Evolutionary conservation across 2,888 invertebrate genomes (phyloP).

Genomic region (Philaethria dido): DNA sequence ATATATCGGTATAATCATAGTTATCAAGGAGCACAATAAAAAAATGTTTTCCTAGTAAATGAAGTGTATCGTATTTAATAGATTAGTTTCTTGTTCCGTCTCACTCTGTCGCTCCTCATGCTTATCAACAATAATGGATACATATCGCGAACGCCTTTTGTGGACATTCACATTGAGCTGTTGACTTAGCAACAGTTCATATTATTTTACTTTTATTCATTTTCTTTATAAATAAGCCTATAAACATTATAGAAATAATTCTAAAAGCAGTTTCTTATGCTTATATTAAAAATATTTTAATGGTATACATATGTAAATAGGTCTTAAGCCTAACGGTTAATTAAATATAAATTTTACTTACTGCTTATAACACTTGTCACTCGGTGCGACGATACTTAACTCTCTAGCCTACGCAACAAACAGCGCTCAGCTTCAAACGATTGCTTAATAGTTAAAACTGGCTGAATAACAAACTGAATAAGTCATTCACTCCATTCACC

Average conservation of each 20-base stretch:
- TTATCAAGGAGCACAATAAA: not conserved
- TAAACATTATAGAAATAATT: too few species aligned
- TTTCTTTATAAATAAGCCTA: too few species aligned
- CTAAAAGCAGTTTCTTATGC: too few species aligned
- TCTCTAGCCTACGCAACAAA: not conserved
- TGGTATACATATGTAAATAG: too few species aligned
- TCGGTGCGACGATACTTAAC: not conserved
- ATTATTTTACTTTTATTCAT: constrained; percentile 1
- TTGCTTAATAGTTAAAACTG: constrained; percentile 46
- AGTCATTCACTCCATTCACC: constrained; percentile 57
- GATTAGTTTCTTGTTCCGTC: constrained; percentile 29
- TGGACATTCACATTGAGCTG: constrained; percentile 34
- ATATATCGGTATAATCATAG: not conserved
- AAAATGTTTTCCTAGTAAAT: not conserved
- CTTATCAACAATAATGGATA: constrained; percentile 40
- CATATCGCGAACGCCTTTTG: constrained; percentile 39
- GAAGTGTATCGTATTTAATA: not conserved
- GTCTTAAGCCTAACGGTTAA: too few species aligned
- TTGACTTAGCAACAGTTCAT: constrained; percentile 39
- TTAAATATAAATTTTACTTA: constrained; percentile 12
- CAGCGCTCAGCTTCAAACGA: constrained; percentile 28
- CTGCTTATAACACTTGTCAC: constrained; percentile 11
- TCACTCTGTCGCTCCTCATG: constrained; percentile 29
- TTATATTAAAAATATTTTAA: too few species aligned
- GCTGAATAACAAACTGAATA: constrained; percentile 46